Base-by-base conservation (phyloP, 2,797 vertebrate species). In the Tadarida brasiliensis region DNA sequence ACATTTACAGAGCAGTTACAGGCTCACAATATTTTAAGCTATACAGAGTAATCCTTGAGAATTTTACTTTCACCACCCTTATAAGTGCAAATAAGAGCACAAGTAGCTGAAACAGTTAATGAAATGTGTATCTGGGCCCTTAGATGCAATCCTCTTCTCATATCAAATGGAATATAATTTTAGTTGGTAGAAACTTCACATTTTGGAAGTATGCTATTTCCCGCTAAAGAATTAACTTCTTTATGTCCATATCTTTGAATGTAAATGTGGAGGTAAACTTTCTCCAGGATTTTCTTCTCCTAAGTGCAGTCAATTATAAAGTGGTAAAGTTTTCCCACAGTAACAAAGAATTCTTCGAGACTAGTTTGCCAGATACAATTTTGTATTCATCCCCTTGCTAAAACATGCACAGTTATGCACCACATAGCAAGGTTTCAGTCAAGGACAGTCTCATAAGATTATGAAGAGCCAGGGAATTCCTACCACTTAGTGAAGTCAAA, bases 1-100 rank as follows among this genome's bases (percentile, higher is more conserved):
- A 68, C 19, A 96, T 98, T 97, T 97, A 65, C 91, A 93, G 95
- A 54, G 97, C 97, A 96, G 96, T 96, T 96, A 96, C 74, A 96
- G 92, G 85, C 80, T 93, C 39, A 44, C 54, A 95, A 89, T 90
- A 77, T 95, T 95, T 93, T 67, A 73, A 92, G 73, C 28, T 35
- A 39, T 24, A 63, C 35, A 74, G 63, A 89, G 63, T 24, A 49
- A 63, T 35, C 35, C 71, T 68, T 54, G 26, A 28, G 67, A 85
- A 94, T 95, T 94, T 92, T 76, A 87, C 65, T 70, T 61, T 91
- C 16, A n/a, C 28, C 47, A 80, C 30, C 70, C 91, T 91, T 93
- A 35, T 54, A 96, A 92, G 67, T 74, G 24, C 56, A 49, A 44
- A 33, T 19, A 74, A 77, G 65, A 86, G 49, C 8, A 24, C 89